These are phyloP conservation scores for Drosophila grimshawi DNA, from an alignment of 1,140 invertebrate species.

Conservation along the genomic window DNA sequence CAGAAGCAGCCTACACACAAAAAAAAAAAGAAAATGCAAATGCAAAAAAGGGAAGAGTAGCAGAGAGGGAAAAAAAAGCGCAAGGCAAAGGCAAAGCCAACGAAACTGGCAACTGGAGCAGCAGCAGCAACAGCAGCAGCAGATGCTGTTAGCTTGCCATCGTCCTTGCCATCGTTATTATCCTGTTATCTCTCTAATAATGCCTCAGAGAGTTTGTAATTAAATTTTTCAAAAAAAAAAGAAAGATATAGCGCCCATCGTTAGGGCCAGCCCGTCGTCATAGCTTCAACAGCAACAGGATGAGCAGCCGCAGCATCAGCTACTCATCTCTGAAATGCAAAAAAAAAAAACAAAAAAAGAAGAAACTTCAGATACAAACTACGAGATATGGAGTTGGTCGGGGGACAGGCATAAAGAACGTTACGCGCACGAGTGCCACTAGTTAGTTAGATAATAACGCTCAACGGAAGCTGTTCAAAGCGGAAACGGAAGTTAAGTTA, in stretches of 20 bases:
- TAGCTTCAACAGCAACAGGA: constrained; percentile 12
- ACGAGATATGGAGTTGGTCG: constrained; percentile 12
- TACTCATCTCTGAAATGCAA: constrained; percentile 35
- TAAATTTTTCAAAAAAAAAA: constrained; percentile 67
- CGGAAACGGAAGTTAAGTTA: constrained; percentile 82
- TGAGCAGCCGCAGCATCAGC: constrained; percentile 6
- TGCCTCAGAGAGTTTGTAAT: constrained; percentile 82
- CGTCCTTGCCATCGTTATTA: constrained; percentile 81
- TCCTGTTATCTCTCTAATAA: constrained; percentile 83
- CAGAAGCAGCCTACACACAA: constrained; percentile 58
- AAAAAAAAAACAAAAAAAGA: constrained; percentile 1
- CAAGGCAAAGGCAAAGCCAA: constrained; percentile 24
- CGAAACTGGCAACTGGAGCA: constrained; percentile 63
- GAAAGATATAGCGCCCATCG: constrained; percentile 59
- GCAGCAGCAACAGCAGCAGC: constrained; percentile 4
- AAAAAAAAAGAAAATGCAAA: background rate
- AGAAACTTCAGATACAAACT: constrained; percentile 32
- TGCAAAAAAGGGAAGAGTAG: background rate
- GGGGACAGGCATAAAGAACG: constrained; percentile 63
- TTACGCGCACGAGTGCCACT: constrained; percentile 81
- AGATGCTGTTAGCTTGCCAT: constrained; percentile 45
- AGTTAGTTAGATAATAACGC: constrained; percentile 82
- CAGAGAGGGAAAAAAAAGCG: constrained; percentile 29
- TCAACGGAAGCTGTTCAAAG: constrained; percentile 77
- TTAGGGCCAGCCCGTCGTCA: constrained; percentile 21